A percentile compares a stretch with the other conserved stretches of the same genome.
Conservation (phyloP, 1,140 invertebrate genomes). For the Nasonia longicornis region DNA sequence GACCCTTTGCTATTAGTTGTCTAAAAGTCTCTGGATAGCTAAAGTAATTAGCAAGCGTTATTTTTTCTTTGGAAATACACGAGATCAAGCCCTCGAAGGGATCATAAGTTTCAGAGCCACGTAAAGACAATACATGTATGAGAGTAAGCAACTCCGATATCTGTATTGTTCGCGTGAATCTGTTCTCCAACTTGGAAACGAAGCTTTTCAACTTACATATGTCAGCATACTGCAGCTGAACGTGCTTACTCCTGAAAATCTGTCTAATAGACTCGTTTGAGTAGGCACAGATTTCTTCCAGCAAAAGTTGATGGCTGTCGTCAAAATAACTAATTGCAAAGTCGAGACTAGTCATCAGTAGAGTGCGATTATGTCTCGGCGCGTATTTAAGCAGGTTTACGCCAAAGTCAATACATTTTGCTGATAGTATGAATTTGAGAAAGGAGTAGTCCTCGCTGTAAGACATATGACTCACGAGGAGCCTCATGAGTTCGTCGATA, state of each 20-base stretch:
- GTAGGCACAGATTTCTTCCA: constrained; percentile 29
- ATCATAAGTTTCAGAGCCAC: constrained; percentile 7
- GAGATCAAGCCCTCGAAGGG: constrained; percentile 26
- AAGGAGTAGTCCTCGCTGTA: constrained; percentile 30
- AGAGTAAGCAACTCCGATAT: constrained; percentile 16
- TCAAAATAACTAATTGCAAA: constrained; percentile 19
- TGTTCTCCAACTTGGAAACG: neutral
- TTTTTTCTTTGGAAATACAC: neutral
- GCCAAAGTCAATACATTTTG: constrained; percentile 47
- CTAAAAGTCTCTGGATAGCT: constrained; percentile 11
- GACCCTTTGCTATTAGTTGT: constrained; percentile 9
- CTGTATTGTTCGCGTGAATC: neutral
- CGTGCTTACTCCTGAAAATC: neutral
- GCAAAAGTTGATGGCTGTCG: neutral
- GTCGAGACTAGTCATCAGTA: constrained; percentile 20
- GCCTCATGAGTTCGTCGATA: constrained; percentile 47
- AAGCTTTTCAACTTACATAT: constrained; percentile 28
- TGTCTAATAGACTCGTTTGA: constrained; percentile 13
- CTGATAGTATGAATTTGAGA: constrained; percentile 48
- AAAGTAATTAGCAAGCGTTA: constrained; percentile 35
- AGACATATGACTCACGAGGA: constrained; percentile 44
- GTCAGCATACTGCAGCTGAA: constrained; percentile 17
- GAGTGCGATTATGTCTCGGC: neutral
- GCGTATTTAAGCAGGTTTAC: constrained; percentile 49
- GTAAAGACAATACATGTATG: constrained; percentile 7